phyloP scores from a whole-genome alignment of 2,888 invertebrate genomes.

The Stenchaetothrips biformis region DNA sequence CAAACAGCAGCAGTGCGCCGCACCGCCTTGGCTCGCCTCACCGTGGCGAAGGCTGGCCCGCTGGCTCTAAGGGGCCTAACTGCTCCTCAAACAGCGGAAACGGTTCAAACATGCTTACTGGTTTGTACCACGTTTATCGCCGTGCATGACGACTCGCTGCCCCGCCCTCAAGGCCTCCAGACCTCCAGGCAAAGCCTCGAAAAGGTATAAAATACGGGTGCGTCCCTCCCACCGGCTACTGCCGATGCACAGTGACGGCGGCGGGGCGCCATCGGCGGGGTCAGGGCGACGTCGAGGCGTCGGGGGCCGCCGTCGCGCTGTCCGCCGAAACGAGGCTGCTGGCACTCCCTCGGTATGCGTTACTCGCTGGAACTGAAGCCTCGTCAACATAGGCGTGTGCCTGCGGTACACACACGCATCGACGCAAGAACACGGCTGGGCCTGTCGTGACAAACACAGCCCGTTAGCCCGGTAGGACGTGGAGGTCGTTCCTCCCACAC shows the following conservation, averaged over 20 bases:
- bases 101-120: slow-evolving; percentile 15
- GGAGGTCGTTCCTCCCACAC: too few relatives aligned
- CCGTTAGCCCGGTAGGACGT: too few relatives aligned
- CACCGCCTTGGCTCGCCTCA: neutral
- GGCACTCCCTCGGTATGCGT: neutral
- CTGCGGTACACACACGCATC: neutral
- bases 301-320: neutral
- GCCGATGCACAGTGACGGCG: too few relatives aligned
- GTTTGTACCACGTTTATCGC: slow-evolving; percentile 17
- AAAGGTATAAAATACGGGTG: too few relatives aligned
- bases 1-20: neutral
- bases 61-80: neutral
- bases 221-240: too few relatives aligned
- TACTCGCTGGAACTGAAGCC: neutral
- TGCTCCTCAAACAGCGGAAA: slow-evolving; percentile 19
- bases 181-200: too few relatives aligned
- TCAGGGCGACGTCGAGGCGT: neutral
- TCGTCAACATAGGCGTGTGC: neutral
- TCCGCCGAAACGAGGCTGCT: neutral
- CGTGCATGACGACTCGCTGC: neutral
- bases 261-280: too few relatives aligned
- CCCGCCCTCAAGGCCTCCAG: too few relatives aligned
- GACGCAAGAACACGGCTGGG: too few relatives aligned
- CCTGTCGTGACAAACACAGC: too few relatives aligned
- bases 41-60: too few relatives aligned